Conservation (phyloP, 2,113 vertebrate species). For the Pithys albifrons region DNA sequence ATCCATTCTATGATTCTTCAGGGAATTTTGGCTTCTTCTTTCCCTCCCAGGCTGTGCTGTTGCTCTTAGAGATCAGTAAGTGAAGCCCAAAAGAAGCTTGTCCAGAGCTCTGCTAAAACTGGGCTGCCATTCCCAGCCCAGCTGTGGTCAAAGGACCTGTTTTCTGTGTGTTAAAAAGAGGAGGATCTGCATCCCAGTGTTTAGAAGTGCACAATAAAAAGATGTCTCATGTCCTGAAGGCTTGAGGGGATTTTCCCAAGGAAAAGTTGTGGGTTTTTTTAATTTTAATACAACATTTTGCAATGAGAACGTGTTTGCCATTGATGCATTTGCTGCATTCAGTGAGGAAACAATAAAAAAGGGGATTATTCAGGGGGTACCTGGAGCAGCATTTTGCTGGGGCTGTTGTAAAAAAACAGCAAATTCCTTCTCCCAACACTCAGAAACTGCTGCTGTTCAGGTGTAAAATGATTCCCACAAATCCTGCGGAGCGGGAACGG, state of each 20-base stretch:
- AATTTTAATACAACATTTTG: not conserved
- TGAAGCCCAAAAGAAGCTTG: not conserved
- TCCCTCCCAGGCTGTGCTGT: not conserved
- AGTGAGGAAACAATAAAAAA: not conserved
- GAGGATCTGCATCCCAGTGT: not conserved
- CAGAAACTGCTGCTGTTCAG: not conserved
- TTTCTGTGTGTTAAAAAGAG: not conserved
- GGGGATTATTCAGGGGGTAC: not conserved
- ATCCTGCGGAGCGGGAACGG: not conserved
- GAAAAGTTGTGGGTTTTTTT: not conserved
- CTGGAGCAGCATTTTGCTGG: not conserved
- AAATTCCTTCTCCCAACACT: not conserved
- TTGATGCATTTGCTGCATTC: not conserved
- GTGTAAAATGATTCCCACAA: not conserved
- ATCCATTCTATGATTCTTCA: not conserved
- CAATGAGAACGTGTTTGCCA: not conserved
- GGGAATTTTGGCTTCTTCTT: not conserved
- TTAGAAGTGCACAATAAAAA: not conserved
- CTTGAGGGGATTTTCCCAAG: not conserved
- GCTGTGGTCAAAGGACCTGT: not conserved
- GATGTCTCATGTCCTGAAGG: not conserved
- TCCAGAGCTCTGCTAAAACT: not conserved
- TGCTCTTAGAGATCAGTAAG: not conserved
- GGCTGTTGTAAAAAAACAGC: not conserved
- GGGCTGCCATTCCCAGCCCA: not conserved